Percentiles rank a stretch among this genome's conserved stretches.
These are phyloP conservation scores for Lamprotornis superbus DNA, from an alignment of 2,113 vertebrate species.

Conservation along the genomic window DNA sequence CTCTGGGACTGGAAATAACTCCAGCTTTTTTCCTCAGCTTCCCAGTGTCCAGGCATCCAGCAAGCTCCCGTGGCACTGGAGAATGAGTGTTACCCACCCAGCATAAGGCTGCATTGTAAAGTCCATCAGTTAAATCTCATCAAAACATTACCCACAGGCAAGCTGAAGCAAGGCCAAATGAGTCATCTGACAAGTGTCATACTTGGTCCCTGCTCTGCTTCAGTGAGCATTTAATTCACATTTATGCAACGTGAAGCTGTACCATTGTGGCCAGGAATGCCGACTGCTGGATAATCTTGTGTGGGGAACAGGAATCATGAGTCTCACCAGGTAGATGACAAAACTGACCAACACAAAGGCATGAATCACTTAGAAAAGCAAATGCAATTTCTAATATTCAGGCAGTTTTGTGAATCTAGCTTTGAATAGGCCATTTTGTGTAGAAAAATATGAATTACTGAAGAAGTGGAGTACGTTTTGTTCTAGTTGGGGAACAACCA, in stretches of 20 bases:
- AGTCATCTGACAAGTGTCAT: background rate
- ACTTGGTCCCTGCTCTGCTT: background rate
- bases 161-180: background rate
- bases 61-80: background rate
- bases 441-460: background rate
- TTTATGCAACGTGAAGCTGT: background rate
- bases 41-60: background rate
- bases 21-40: background rate
- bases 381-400: background rate
- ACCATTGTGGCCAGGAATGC: background rate
- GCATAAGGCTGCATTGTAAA: background rate
- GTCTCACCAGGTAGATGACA: background rate
- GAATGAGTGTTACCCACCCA: background rate
- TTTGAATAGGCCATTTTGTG: background rate
- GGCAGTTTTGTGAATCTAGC: background rate
- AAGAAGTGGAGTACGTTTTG: background rate
- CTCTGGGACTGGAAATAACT: background rate
- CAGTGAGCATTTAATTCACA: background rate
- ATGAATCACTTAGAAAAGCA: background rate
- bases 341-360: background rate
- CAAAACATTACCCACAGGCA: background rate
- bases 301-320: background rate
- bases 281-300: background rate
- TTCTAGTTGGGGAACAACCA: background rate
- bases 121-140: background rate